Conservation (phyloP, 2,797 vertebrate species). For the Clarias pachynema region DNA sequence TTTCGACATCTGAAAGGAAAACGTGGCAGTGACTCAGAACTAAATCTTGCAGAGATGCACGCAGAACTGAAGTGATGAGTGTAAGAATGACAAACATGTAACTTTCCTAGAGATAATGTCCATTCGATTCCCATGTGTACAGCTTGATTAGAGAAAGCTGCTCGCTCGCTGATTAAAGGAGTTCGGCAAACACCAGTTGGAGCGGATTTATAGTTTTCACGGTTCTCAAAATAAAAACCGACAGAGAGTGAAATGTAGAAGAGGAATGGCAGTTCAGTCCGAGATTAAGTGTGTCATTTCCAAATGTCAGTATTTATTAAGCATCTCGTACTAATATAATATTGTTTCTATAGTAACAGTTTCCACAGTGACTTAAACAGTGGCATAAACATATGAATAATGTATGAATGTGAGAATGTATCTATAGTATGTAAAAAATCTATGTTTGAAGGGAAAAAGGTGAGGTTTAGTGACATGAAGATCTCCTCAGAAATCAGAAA, state of each 20-base stretch:
- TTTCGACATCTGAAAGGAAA: slow-evolving; percentile 17
- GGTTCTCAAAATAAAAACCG: neutral
- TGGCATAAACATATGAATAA: neutral
- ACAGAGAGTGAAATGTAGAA: neutral
- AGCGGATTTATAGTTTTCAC: neutral
- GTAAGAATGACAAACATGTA: neutral
- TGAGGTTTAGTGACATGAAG: too few relatives aligned
- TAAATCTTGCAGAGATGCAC: neutral
- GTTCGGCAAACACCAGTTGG: neutral
- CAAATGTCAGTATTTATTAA: neutral
- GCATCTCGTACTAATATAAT: neutral
- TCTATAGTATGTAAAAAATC: too few relatives aligned
- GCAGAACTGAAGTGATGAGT: neutral
- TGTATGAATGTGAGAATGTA: too few relatives aligned
- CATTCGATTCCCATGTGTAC: neutral
- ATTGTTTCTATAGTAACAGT: slow-evolving; percentile 4
- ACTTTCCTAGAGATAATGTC: neutral
- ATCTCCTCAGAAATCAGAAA: too few relatives aligned
- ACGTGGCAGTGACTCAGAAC: slow-evolving; percentile 17
- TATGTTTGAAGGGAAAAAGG: too few relatives aligned
- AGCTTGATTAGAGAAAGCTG: neutral
- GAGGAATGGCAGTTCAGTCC: neutral
- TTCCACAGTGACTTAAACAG: neutral
- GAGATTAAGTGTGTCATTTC: neutral
- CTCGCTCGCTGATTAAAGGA: neutral